phyloP scores from a whole-genome alignment of 2,888 invertebrate species.

The Calliphora vomitoria region DNA sequence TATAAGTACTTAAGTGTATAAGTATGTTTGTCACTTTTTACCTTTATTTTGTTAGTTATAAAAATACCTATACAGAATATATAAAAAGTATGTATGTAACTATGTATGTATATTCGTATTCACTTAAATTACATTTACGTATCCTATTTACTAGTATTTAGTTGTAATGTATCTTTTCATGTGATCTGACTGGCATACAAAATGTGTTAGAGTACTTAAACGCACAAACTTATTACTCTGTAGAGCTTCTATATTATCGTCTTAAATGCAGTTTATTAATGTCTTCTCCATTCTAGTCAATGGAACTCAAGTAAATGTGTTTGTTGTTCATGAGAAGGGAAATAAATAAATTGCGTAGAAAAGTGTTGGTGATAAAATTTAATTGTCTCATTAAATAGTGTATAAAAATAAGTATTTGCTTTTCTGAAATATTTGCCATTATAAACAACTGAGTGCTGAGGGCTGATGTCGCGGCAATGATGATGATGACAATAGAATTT shows the following conservation, averaged over 20 bases:
- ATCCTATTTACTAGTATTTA: slow-evolving; percentile 13
- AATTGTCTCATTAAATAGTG: slow-evolving; percentile 46
- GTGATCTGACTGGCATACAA: slow-evolving; percentile 6
- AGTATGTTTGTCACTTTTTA: too few relatives aligned
- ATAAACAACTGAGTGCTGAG: not conserved
- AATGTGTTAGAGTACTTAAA: not conserved
- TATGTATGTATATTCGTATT: not conserved
- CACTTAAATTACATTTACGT: slow-evolving; percentile 6
- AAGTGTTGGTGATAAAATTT: slow-evolving; percentile 43
- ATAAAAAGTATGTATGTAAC: not conserved
- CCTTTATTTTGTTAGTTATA: too few relatives aligned
- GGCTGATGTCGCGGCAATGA: not conserved
- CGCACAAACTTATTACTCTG: not conserved
- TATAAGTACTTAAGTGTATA: too few relatives aligned
- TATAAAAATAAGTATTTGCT: not conserved
- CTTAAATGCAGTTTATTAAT: slow-evolving; percentile 43
- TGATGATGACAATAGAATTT: not conserved
- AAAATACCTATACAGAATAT: too few relatives aligned
- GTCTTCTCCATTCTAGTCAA: slow-evolving; percentile 17
- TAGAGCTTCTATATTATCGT: not conserved
- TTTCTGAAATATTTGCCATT: slow-evolving; percentile 9
- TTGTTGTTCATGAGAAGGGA: not conserved
- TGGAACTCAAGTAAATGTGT: slow-evolving; percentile 30
- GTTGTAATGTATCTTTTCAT: slow-evolving; percentile 9
- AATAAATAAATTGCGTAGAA: slow-evolving; percentile 36